Percentiles rank a stretch among this genome's conserved stretches.
Evolutionary conservation across 2,888 invertebrate species (phyloP).

Genomic region (Diaprepes abbreviatus): DNA sequence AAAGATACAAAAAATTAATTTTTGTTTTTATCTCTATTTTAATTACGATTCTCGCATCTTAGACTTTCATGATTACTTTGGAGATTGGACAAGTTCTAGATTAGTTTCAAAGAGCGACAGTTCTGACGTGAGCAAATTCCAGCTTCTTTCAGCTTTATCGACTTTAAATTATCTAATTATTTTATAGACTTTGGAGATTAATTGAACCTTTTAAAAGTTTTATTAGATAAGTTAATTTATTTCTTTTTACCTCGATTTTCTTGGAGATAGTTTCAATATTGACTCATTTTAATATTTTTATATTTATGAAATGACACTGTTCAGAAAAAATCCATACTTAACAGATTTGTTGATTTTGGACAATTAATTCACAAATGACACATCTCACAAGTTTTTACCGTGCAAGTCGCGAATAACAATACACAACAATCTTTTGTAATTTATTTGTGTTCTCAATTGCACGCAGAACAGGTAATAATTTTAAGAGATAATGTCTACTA

Average conservation of each 20-base stretch:
- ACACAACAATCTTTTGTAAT: too few relatives aligned
- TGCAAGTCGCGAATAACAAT: too few relatives aligned
- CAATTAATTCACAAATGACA: too few relatives aligned
- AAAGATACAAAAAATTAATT: too few relatives aligned
- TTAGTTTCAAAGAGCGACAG: slow-evolving; percentile 12
- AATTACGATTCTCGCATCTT: neutral
- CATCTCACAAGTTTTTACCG: too few relatives aligned
- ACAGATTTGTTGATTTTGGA: too few relatives aligned
- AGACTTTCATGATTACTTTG: neutral
- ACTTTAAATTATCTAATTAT: neutral
- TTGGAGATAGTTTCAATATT: neutral
- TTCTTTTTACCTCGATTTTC: neutral
- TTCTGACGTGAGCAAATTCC: slow-evolving; percentile 6
- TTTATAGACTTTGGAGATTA: neutral
- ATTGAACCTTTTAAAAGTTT: neutral
- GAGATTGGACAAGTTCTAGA: slow-evolving; percentile 5
- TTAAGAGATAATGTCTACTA: too few relatives aligned
- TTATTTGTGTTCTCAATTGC: too few relatives aligned
- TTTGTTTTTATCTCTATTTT: slow-evolving; percentile 2
- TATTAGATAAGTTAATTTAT: neutral
- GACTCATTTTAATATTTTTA: too few relatives aligned
- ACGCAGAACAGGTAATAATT: too few relatives aligned
- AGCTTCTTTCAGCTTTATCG: neutral
- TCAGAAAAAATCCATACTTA: too few relatives aligned
- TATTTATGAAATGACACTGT: too few relatives aligned